Evolutionary conservation across 2,888 invertebrate species (phyloP).

Genomic region (Helleia helle): DNA sequence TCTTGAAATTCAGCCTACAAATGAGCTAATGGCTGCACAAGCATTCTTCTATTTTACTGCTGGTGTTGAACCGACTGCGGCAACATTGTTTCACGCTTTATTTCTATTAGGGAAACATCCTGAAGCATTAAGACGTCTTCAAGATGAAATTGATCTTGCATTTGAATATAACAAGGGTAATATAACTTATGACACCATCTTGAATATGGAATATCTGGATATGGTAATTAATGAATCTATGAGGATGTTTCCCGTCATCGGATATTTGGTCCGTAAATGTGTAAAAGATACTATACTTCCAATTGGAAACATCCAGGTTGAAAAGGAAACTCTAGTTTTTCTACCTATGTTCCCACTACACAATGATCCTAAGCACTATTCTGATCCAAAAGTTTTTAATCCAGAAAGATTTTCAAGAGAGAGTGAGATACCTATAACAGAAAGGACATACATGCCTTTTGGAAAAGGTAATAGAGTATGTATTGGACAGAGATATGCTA

Average conservation of each 20-base stretch:
- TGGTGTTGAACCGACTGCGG: constrained; percentile 56
- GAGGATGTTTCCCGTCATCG: constrained; percentile 43
- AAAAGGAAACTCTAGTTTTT: constrained; percentile 37
- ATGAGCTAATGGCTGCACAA: constrained; percentile 48
- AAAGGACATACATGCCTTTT: constrained; percentile 43
- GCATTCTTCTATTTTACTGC: constrained; percentile 58
- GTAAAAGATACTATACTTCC: constrained; percentile 36
- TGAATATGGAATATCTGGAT: constrained; percentile 47
- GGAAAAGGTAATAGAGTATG: constrained; percentile 57
- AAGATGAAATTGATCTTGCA: constrained; percentile 45
- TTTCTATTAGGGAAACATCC: constrained; percentile 45
- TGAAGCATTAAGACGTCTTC: constrained; percentile 38
- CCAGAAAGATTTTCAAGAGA: constrained; percentile 42
- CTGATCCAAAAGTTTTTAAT: constrained; percentile 52
- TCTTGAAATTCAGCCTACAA: constrained; percentile 36
- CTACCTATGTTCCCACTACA: constrained; percentile 45
- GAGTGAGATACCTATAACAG: too few species aligned
- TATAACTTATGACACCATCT: constrained; percentile 38
- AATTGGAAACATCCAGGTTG: constrained; percentile 39
- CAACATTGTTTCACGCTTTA: constrained; percentile 43
- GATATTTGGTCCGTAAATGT: constrained; percentile 32
- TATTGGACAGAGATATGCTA: constrained; percentile 45
- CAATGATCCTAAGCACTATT: constrained; percentile 49
- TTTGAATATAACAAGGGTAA: constrained; percentile 30
- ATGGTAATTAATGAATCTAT: constrained; percentile 45